Evolutionary conservation across 1,140 invertebrate species (phyloP).

Genomic region (Aphelinus atriplicis): DNA sequence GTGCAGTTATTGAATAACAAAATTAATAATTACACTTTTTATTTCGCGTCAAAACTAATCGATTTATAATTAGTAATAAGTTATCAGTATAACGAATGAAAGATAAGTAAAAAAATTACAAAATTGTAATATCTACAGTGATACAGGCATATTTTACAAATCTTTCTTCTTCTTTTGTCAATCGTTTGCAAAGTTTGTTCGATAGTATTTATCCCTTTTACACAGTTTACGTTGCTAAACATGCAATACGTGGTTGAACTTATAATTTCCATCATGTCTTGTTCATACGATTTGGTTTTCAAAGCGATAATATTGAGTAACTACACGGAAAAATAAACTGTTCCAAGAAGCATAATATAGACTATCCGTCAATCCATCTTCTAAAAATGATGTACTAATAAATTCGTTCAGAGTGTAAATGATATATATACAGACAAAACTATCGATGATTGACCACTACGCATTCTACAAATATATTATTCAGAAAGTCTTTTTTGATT

Average conservation of each 20-base stretch:
- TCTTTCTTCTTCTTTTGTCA: too few relatives aligned
- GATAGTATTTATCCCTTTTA: too few relatives aligned
- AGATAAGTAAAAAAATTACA: background rate
- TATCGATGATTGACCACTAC: background rate
- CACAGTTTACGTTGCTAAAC: too few relatives aligned
- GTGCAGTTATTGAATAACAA: background rate
- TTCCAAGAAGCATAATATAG: background rate
- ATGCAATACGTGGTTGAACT: too few relatives aligned
- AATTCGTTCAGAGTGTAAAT: background rate
- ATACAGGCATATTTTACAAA: too few relatives aligned
- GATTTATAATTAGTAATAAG: too few relatives aligned
- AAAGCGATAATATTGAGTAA: background rate
- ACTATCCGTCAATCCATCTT: background rate
- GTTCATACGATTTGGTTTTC: background rate
- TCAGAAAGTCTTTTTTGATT: conserved; percentile 13
- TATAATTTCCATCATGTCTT: too few relatives aligned
- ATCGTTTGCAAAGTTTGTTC: too few relatives aligned
- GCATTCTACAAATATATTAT: conserved; percentile 26
- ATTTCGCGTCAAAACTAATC: background rate
- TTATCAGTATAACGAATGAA: background rate
- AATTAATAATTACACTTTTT: background rate
- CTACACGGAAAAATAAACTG: background rate
- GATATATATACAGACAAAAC: background rate
- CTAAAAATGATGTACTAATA: too few relatives aligned
- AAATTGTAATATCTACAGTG: too few relatives aligned